Evolutionary conservation across 2,797 vertebrate species (phyloP).

Genomic region (Todus mexicanus): DNA sequence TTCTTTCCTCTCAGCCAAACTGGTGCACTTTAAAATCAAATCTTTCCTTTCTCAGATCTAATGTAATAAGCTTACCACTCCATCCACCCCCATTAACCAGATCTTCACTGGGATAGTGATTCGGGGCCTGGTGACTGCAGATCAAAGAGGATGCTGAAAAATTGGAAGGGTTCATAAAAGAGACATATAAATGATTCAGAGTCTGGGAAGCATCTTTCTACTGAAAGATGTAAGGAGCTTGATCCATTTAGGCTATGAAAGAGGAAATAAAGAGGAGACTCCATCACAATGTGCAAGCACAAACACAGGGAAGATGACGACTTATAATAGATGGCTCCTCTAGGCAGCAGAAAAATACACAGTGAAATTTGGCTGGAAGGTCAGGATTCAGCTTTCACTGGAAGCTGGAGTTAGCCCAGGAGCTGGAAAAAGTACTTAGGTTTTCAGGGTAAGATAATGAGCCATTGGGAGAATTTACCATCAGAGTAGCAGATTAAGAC

Average conservation of each 20-base stretch:
- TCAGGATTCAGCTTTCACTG: not conserved
- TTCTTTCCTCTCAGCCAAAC: not conserved
- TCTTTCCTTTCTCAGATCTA: not conserved
- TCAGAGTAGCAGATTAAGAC: not conserved
- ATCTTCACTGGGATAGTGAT: not conserved
- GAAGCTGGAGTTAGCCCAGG: not conserved
- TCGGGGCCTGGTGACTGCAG: not conserved
- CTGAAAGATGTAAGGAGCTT: not conserved
- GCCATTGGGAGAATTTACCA: not conserved
- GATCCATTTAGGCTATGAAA: not conserved
- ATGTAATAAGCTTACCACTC: not conserved
- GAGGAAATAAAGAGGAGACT: not conserved
- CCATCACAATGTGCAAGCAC: not conserved
- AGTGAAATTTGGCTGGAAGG: not conserved
- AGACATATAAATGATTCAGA: not conserved
- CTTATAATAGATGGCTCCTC: not conserved
- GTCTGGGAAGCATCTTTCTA: not conserved
- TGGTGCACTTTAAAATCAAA: not conserved
- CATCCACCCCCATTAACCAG: not conserved
- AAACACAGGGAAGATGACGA: not conserved
- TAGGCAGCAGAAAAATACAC: not conserved
- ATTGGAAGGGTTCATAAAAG: not conserved
- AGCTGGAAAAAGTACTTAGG: not conserved
- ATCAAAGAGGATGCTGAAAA: conserved; percentile 11
- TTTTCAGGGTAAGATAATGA: not conserved